phyloP scores from a whole-genome alignment of 2,113 vertebrate species.

The Conger conger region DNA sequence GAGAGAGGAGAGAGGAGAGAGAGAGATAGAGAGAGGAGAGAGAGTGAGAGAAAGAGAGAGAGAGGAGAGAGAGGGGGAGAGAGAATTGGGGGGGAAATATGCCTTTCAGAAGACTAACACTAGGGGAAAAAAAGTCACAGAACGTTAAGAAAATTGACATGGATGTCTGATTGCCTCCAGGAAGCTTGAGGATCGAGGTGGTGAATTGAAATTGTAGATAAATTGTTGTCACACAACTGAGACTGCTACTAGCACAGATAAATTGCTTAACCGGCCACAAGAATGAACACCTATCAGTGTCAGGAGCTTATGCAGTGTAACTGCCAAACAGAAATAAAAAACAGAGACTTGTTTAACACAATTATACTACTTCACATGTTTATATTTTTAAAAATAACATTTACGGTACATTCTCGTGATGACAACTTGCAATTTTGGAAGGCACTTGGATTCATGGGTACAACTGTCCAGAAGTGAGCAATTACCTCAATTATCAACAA shows the following conservation, averaged over 20 bases:
- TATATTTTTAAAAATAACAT: no score
- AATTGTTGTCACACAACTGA: slow-evolving; percentile 46
- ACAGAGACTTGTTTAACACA: no score
- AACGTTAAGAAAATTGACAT: slow-evolving; percentile 41
- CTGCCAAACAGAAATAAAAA: no score
- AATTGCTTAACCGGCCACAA: slow-evolving; percentile 56
- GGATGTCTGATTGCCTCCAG: slow-evolving; percentile 39
- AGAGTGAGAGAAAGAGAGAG: neutral
- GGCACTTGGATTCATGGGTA: no score
- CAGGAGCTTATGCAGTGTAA: no score
- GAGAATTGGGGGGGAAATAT: neutral
- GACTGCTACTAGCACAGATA: slow-evolving; percentile 37
- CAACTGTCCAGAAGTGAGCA: no score
- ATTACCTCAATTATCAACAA: no score
- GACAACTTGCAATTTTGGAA: no score
- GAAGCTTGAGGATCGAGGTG: slow-evolving; percentile 43
- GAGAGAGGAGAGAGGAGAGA: neutral
- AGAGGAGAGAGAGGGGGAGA: neutral
- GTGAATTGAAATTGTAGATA: slow-evolving; percentile 53
- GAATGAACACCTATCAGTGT: no score
- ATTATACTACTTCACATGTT: no score
- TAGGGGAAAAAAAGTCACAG: slow-evolving; percentile 39
- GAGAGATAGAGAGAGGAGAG: neutral
- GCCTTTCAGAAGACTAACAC: slow-evolving; percentile 34
- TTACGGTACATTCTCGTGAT: no score